Evolutionary conservation across 2,113 vertebrate genomes (phyloP), one percentile per base, ranked within the genome.

Genomic region (Cebidichthys violaceus): DNA sequence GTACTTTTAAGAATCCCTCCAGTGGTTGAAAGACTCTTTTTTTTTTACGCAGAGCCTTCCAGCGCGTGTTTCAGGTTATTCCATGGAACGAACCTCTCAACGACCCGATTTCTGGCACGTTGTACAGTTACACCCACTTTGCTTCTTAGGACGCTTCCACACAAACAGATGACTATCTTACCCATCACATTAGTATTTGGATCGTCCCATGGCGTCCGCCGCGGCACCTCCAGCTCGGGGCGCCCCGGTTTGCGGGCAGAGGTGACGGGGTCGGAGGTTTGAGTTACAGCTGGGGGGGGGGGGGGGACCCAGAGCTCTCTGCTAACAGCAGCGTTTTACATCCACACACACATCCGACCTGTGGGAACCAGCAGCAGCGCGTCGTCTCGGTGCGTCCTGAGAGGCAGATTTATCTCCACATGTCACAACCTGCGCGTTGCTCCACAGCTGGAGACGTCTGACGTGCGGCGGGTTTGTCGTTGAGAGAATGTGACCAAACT

Each of bases 131-230:
- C 11, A 29, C 7, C 9, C 55, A n/a, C 22, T 64, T 14, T 5
- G 3, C 39, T 1, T 15, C 20, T 18, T 4, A 20, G 22, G 18
- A 52, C 41, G 29, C 31, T 18, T 37, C 33, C 33, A 8, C 4
- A 17, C 1, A 45, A 73, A 22, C 22, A 60, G 18, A 9, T 15
- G 43, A 18, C 60, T 0, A 35, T 88, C 89, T 92, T 85, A 93
- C 92, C 92, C 78, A 82, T 82, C 73, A 79, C 75, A 75, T 89
- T 13, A 90, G 83, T 67, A 7, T 83, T 73, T 31, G 82, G 73
- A 69, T 70, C 45, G 74, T 87, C 62, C 77, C 89, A 79, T 86
- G 2, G 62, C 75, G 77, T 43, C 62, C 59, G 64, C 39, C 50
- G 8, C 71, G 41, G 80, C 72, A 15, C 68, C 78, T 81, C 69